Evolutionary conservation across 2,797 vertebrate genomes (phyloP).

Genomic region (Heteromormyrus szaboi): DNA sequence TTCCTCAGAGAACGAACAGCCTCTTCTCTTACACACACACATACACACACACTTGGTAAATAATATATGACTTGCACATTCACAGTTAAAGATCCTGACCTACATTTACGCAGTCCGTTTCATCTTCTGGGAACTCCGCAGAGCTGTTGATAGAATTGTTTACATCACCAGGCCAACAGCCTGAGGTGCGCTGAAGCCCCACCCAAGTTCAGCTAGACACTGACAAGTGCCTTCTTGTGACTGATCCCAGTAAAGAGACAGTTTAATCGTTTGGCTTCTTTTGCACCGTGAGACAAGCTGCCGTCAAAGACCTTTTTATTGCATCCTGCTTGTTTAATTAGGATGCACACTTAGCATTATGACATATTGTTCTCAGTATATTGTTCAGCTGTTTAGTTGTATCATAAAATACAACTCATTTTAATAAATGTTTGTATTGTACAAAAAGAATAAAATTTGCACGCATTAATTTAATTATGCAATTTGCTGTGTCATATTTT

Average conservation of each 20-base stretch:
- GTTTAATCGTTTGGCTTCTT: neutral
- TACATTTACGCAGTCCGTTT: neutral
- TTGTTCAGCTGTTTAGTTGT: neutral
- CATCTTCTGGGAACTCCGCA: neutral
- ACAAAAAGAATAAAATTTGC: neutral
- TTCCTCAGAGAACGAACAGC: neutral
- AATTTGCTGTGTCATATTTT: neutral
- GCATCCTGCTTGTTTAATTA: neutral
- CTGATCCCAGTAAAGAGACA: conserved; percentile 7
- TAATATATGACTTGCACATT: neutral
- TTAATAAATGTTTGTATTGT: neutral
- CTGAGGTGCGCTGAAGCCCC: conserved; percentile 19
- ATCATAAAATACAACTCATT: neutral
- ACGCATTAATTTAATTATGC: neutral
- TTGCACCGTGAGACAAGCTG: neutral
- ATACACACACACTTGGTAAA: neutral
- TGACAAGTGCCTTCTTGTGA: neutral
- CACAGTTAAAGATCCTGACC: neutral
- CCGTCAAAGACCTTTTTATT: neutral
- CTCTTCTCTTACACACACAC: neutral
- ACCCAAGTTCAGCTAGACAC: neutral
- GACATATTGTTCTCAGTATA: neutral
- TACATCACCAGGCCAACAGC: conserved; percentile 20
- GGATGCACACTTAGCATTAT: neutral
- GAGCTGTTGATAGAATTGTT: neutral